These are phyloP conservation scores for Ploceus nigricollis DNA, from an alignment of 2,113 vertebrate species.

Conservation along the genomic window DNA sequence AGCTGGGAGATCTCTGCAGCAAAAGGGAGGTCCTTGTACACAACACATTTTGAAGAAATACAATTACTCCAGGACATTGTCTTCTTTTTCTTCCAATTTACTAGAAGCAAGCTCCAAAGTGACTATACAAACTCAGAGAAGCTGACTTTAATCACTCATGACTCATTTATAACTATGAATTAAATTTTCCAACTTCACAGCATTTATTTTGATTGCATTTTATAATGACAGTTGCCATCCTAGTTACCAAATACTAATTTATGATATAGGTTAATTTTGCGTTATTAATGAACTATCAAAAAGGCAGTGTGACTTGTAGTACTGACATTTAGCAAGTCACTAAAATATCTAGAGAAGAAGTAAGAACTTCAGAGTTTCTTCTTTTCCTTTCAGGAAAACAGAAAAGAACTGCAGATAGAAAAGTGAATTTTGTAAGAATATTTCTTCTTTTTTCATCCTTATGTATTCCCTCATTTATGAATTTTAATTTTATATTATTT, in stretches of 20 bases:
- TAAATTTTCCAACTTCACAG: slow-evolving; percentile 1
- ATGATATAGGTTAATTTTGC: neutral
- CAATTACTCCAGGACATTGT: neutral
- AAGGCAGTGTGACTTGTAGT: neutral
- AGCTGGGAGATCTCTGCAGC: neutral
- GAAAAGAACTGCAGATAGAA: neutral
- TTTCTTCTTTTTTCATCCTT: neutral
- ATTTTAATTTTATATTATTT: neutral
- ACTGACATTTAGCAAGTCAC: neutral
- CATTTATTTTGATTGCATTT: slow-evolving; percentile 24
- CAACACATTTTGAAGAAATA: neutral
- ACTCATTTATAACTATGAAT: slow-evolving; percentile 22
- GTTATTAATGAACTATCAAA: slow-evolving; percentile 16
- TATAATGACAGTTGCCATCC: neutral
- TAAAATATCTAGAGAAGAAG: neutral
- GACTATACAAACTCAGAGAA: neutral
- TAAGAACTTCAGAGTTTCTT: neutral
- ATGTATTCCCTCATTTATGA: neutral
- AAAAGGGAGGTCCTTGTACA: neutral
- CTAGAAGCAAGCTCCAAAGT: neutral
- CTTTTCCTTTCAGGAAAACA: neutral
- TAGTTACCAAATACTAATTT: slow-evolving; percentile 19
- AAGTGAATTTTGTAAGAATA: neutral
- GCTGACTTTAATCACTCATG: neutral
- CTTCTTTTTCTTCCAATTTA: neutral